Base-by-base conservation (phyloP, 1,140 invertebrate species). In the Lethrus apterus region DNA sequence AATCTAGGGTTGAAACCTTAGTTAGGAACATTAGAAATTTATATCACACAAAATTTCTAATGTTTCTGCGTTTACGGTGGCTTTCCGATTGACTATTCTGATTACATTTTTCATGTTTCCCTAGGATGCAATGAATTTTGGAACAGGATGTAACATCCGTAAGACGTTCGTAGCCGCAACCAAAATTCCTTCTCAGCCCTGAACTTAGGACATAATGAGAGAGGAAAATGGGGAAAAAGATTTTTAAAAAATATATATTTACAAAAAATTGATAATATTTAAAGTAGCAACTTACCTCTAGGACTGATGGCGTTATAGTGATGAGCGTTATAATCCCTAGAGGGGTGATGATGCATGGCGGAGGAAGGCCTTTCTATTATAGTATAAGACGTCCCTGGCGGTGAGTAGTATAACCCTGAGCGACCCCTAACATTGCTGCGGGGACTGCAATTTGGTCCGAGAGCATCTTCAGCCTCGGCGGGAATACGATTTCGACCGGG, bases 281-380 rank as follows among this genome's bases (percentile, higher is more conserved):
- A 26, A n/a, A n/a, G n/a, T 26, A 7, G 23, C 23, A 58, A 30
- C 62, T 63, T 50, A 71, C 71, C 43, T 65, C 67, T 57, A 54
- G 67, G 61, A 63, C 67, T 59, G 18, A 62, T 51, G 5, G 51
- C 52, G 32, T 55, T 60, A 57, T 80, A 78, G 59, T 77, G 73
- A 47, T 79, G 73, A 34, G 69, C 73, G 19, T 73, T 74, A 53
- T 73, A 73, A 23, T 75, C 70, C 14, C 47, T 54, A 40, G 40
- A 48, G 19, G 72, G 71, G 54, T 79, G 78, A 66, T 80, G 78
- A 54, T 78, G 75, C 51, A 83, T 80, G 20, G 81, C 81, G 52
- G 81, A 83, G 48, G 83, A 80, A 21, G 84, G 84, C 36, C 84
- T 74, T 68, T 88, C 86, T 55, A 88, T 80, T 64, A 89, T 88